These are phyloP conservation scores for Mus spretus DNA, from an alignment of 2,797 vertebrate genomes.

Conservation along the genomic window DNA sequence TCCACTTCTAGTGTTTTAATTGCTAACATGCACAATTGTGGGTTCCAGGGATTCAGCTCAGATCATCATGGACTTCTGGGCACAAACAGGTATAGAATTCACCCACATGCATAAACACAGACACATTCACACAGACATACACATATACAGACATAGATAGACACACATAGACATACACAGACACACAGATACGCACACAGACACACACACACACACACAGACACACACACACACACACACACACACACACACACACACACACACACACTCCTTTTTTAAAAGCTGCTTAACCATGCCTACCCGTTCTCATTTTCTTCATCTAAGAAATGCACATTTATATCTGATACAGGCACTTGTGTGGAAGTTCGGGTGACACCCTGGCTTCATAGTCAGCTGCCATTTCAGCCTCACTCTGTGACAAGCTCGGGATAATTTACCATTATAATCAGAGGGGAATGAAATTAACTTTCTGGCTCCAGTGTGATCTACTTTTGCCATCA, in stretches of 20 bases:
- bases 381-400: not conserved
- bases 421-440: not conserved
- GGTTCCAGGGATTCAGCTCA: not conserved
- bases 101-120: not conserved
- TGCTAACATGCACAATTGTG: not conserved
- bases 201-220: not conserved
- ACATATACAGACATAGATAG: not conserved
- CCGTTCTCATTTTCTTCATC: not conserved
- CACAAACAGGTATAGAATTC: not conserved
- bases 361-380: not conserved
- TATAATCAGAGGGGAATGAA: not conserved
- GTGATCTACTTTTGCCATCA: not conserved
- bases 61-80: not conserved
- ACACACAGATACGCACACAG: not conserved
- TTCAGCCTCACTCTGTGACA: not conserved
- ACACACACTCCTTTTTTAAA: not conserved
- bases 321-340: not conserved
- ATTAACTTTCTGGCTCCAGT: conserved; percentile 13
- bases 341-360: not conserved
- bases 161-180: not conserved
- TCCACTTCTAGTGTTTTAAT: not conserved
- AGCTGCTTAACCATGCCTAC: not conserved
- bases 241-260: not conserved
- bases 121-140: not conserved
- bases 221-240: not conserved